phyloP scores from a whole-genome alignment of 92 coral and sea anemone species.

The Virgularia gustaviana region DNA sequence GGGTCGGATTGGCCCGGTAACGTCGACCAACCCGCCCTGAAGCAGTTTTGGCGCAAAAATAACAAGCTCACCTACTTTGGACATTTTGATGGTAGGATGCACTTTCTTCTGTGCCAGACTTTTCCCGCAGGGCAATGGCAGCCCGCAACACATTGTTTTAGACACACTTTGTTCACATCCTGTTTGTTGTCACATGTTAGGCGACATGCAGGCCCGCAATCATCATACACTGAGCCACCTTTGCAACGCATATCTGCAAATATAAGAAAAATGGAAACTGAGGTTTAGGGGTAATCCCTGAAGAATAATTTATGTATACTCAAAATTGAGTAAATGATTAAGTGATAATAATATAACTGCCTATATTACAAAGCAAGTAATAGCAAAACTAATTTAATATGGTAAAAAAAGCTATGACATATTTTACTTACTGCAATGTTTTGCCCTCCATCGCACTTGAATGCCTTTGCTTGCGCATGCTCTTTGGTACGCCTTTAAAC shows the following conservation, averaged over 20 bases:
- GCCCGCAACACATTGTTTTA: conserved; percentile 81
- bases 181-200: conserved; percentile 68
- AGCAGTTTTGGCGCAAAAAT: conserved; percentile 18
- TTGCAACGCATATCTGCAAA: conserved; percentile 71
- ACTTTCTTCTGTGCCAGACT: conserved; percentile 76
- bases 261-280: neutral
- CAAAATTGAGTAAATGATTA: too few relatives aligned
- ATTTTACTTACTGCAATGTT: conserved; percentile 11
- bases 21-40: too few relatives aligned
- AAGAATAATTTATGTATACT: too few relatives aligned
- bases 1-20: too few relatives aligned
- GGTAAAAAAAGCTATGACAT: conserved; percentile 1
- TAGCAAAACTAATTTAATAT: neutral
- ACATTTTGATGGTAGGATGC: conserved; percentile 71
- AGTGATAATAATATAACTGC: too few relatives aligned
- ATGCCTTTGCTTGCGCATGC: conserved; percentile 71
- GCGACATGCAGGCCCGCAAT: conserved; percentile 87
- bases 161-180: conserved; percentile 53
- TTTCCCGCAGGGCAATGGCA: conserved; percentile 96
- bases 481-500: conserved; percentile 79
- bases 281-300: too few relatives aligned
- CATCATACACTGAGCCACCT: conserved; percentile 89
- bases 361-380: too few relatives aligned
- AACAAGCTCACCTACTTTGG: conserved; percentile 65
- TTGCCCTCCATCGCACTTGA: conserved; percentile 71